These are phyloP conservation scores for Dasysyrphus albostriatus DNA, from an alignment of 2,888 invertebrate genomes.

Conservation along the genomic window DNA sequence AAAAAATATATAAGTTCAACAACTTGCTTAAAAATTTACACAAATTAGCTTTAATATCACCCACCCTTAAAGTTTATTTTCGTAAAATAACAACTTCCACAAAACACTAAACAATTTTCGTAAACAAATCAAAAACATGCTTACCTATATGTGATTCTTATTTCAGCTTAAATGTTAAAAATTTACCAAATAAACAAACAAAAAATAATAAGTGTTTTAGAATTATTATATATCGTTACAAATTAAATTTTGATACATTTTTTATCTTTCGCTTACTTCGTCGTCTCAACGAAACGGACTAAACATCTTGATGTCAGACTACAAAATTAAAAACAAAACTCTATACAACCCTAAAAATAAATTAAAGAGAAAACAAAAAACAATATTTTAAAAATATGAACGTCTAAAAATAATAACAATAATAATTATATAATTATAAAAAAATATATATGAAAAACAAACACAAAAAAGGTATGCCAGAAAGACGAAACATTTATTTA, in stretches of 20 bases:
- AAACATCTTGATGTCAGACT: slow-evolving; percentile 54
- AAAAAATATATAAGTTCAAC: not conserved
- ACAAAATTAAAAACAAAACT: slow-evolving; percentile 28
- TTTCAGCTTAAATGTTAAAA: slow-evolving; percentile 45
- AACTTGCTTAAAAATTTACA: slow-evolving; percentile 1
- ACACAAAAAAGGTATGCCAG: slow-evolving; percentile 21
- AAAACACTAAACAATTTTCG: slow-evolving; percentile 13
- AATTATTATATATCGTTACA: slow-evolving; percentile 47
- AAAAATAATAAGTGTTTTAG: slow-evolving; percentile 43
- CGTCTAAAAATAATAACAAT: slow-evolving; percentile 31
- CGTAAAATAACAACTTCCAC: not conserved
- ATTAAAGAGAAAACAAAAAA: not conserved
- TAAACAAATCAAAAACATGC: slow-evolving; percentile 36
- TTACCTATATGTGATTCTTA: slow-evolving; percentile 28
- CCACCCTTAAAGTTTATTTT: not conserved
- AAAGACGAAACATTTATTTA: slow-evolving; percentile 48
- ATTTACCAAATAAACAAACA: slow-evolving; percentile 20
- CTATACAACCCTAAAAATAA: slow-evolving; percentile 12
- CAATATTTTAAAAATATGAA: slow-evolving; percentile 23
- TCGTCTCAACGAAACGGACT: slow-evolving; percentile 61
- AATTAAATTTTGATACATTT: slow-evolving; percentile 65
- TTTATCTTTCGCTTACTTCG: slow-evolving; percentile 65
- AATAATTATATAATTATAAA: slow-evolving; percentile 28
- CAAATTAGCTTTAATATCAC: slow-evolving; percentile 9
- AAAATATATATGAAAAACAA: slow-evolving; percentile 1